Base-by-base conservation (phyloP, 2,888 invertebrate species). In the Thecocarcelia acutangulata region DNA sequence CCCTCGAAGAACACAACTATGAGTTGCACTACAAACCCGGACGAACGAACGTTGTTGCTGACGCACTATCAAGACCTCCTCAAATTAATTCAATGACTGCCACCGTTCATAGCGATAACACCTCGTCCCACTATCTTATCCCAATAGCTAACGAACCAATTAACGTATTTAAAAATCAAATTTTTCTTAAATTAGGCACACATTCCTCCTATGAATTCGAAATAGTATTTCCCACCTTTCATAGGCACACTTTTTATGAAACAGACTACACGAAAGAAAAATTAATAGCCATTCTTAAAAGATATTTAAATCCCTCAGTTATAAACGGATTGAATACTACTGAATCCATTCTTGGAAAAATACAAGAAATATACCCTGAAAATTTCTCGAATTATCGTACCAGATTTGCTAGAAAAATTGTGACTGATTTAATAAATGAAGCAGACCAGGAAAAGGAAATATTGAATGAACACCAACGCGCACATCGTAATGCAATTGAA, bases 141-240 rank as follows among this genome's bases (percentile, higher is more conserved):
- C 64, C 63, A 19, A 61, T 44, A n/a, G 46, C 76, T 3, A 56
- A 80, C n/a, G 50, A 61, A 42, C 83, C 83, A 9, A 69, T 79
- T 17, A 84, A 84, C 50, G 80, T 68, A 0, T 84, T 84, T 40
- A 78, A 83, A 19, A 85, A 80, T 9, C 83, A 84, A 75, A 63
- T 84, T 68, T 78, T 50, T 12, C 80, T 50, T 48, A 15, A 52
- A 80, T 17, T 37, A 24, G 5, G 54, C 50, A 13, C 75, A 42
- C 21, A 33, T 48, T 12, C 73, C 37, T 54, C 74, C 46, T 24
- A 83, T 46, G 59, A 54, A 66, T 83, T 80, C 17, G 11, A 64
- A 21, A 79, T 52, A 40, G 21, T 40, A 59, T 42, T 59, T 17
- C 58, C 58, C n/a, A 59, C 21, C 17, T 42, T 17, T 13, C 44